Conservation (phyloP, 1,140 invertebrate genomes). For the Holotrichia oblita region DNA sequence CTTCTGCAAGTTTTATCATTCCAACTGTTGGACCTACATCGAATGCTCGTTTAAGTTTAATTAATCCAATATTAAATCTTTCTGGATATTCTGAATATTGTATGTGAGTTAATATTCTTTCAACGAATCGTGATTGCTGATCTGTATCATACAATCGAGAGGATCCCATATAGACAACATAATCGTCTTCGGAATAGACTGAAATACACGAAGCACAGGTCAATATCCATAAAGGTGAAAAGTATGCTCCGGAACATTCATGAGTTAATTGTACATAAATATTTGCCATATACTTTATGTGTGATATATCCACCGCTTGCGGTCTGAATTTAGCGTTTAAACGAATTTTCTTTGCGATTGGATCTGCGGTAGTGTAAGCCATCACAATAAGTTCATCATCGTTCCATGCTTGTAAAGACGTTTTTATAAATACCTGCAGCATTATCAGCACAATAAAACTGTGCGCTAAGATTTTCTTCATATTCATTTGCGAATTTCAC, state of each 20-base stretch:
- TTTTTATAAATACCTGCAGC: background rate
- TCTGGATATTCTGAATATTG: background rate
- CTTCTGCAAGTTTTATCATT: background rate
- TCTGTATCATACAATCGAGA: background rate
- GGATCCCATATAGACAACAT: background rate
- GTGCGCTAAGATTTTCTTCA: too few species aligned
- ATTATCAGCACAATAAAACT: too few species aligned
- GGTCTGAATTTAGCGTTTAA: background rate
- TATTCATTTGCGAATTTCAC: too few species aligned
- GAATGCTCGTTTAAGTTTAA: background rate
- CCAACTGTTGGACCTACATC: background rate
- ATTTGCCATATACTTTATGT: background rate
- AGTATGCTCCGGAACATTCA: background rate
- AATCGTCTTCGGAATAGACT: background rate
- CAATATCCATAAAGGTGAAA: conserved; percentile 1
- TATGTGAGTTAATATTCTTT: background rate
- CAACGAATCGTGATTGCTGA: background rate
- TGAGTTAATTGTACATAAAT: background rate
- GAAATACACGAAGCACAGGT: background rate
- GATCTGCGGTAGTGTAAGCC: background rate
- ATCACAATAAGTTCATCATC: background rate
- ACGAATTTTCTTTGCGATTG: background rate
- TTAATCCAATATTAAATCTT: background rate
- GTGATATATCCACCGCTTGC: background rate
- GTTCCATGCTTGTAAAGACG: background rate